These are phyloP conservation scores for Anoplolepis gracilipes DNA, from an alignment of 1,140 invertebrate genomes.

Conservation along the genomic window DNA sequence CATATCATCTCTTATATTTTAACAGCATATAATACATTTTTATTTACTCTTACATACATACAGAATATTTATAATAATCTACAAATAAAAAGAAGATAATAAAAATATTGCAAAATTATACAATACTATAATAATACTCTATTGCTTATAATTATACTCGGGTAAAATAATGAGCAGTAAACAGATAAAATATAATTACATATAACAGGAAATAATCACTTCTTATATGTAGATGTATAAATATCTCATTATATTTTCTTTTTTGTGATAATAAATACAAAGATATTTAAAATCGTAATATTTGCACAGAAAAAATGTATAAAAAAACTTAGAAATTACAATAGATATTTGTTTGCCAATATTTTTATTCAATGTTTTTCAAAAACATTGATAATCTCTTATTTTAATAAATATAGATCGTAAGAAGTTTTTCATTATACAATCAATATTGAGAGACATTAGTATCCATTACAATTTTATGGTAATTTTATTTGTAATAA, in stretches of 20 bases:
- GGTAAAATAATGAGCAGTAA: conserved; percentile 1
- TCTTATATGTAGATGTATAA: no score
- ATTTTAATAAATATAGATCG: not conserved
- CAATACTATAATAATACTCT: not conserved
- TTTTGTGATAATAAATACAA: conserved; percentile 10
- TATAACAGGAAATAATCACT: conserved; percentile 12
- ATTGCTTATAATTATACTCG: not conserved
- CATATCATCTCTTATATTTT: not conserved
- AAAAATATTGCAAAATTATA: not conserved
- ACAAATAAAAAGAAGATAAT: not conserved
- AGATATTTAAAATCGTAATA: not conserved
- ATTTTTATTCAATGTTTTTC: not conserved
- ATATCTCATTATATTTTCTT: not conserved
- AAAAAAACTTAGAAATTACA: not conserved
- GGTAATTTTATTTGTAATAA: not conserved
- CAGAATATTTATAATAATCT: not conserved
- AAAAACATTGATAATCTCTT: not conserved
- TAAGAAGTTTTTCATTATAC: not conserved
- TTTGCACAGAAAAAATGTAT: not conserved
- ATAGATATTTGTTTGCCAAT: not conserved
- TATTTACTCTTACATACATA: not conserved
- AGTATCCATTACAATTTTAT: not conserved
- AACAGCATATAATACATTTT: not conserved
- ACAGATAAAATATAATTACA: conserved; percentile 27
- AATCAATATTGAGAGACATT: not conserved